Evolutionary conservation across 2,113 vertebrate genomes (phyloP), one percentile per base, ranked within the genome.

Genomic region (Plecotus auritus): DNA sequence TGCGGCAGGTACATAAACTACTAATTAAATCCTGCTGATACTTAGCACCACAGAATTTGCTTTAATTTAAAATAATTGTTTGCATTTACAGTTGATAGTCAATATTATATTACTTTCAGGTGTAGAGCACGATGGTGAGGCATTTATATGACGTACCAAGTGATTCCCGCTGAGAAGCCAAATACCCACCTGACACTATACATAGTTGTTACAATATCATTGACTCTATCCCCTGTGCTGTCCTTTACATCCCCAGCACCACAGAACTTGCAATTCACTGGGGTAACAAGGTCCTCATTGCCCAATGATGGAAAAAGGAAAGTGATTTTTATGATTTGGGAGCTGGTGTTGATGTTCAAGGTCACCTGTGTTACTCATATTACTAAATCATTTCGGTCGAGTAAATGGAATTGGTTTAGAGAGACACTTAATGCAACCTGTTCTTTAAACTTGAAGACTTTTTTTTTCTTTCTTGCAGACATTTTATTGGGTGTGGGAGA

Each of bases 401-500:
- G 40, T 88, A 87, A 40, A 91, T 90, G 64, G 74, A 97, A 95
- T 0, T 5, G 51, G 32, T 94, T 97, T 83, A 66, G 95, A 95
- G 88, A 96, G n/a, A 70, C 72, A 70, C 74, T 85, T 66, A 56
- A 42, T 69, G 47, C 81, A 94, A 91, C 86, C 66, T 81, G 45
- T 84, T 95, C 85, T 95, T 95, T 86, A 94, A 93, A 94, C 94
- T 23, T 77, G 61, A 1, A 28, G 45, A 93, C 80, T 49, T 84
- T 97, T 92, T 86, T 82, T 49, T 49, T 9, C 56, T 61, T 28
- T 28, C 95, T 23, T 77, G 61, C 2, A 23, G 45, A 95, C 80
- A 54, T 84, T 97, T 94, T 88, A 83, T 93, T 70, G 90, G 96
- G 93, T 90, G 91, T 96, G 84, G 23, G 80, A 96, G 92, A 93